Percentiles rank a stretch among this genome's conserved stretches.
Evolutionary conservation across 2,797 vertebrate species (phyloP).

Genomic region (Anguilla pacifica): DNA sequence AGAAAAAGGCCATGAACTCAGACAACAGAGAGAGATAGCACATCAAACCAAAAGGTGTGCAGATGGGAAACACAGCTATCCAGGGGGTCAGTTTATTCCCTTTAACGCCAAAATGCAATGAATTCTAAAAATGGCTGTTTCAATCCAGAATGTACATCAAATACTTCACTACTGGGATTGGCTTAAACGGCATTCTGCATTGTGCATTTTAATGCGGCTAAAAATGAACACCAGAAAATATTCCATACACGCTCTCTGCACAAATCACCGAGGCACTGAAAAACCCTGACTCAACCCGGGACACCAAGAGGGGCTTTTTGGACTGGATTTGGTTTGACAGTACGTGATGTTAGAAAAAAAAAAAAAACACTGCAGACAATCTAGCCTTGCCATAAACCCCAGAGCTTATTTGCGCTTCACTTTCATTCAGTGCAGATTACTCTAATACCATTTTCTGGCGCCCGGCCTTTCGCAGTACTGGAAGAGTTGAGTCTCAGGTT

Average conservation of each 20-base stretch:
- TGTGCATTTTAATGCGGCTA: conserved; percentile 11
- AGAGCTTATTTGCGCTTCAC: conserved; percentile 14
- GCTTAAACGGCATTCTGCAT: neutral
- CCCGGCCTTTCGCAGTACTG: conserved; percentile 8
- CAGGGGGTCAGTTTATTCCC: neutral
- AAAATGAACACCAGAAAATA: neutral
- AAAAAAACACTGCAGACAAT: neutral
- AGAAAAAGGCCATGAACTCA: neutral
- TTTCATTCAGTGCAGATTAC: conserved; percentile 29
- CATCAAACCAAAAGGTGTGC: neutral
- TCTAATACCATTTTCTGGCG: conserved; percentile 24
- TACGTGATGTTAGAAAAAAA: neutral
- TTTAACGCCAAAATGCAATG: neutral
- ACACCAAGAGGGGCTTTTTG: neutral
- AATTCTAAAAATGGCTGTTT: neutral
- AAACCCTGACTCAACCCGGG: conserved; percentile 12
- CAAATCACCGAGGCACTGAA: neutral
- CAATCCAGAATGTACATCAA: neutral
- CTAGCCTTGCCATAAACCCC: conserved; percentile 18
- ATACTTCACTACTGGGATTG: neutral
- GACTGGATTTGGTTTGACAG: conserved; percentile 18
- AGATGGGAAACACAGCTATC: neutral
- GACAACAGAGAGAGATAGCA: neutral
- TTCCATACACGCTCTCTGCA: neutral
- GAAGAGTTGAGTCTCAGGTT: neutral